Conservation (phyloP, 1,140 invertebrate species). For the Elysia chlorotica region DNA sequence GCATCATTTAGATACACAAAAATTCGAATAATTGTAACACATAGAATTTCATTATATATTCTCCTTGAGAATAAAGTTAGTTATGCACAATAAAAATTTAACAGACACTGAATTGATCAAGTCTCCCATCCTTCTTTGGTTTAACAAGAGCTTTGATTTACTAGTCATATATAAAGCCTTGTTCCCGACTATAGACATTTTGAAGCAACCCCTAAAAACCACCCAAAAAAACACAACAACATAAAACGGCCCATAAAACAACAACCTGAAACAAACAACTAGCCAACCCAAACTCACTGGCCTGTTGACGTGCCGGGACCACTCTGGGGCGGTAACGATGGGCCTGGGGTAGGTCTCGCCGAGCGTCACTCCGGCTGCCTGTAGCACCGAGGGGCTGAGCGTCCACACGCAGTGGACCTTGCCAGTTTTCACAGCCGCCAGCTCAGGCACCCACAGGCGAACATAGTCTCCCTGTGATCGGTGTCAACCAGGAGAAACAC, state of each 20-base stretch:
- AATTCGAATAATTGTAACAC: too few relatives aligned
- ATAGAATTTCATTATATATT: too few relatives aligned
- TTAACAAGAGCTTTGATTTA: too few relatives aligned
- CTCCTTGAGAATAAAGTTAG: too few relatives aligned
- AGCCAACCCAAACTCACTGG: conserved; percentile 24
- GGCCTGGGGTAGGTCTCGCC: conserved; percentile 50
- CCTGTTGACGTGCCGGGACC: conserved; percentile 38
- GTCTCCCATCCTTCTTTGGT: too few relatives aligned
- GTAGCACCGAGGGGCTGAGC: conserved; percentile 27
- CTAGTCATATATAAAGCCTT: background rate
- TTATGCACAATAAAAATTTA: too few relatives aligned
- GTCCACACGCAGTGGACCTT: conserved; percentile 51
- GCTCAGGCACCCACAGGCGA: conserved; percentile 48
- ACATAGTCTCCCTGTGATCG: conserved; percentile 54
- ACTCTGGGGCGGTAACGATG: conserved; percentile 47
- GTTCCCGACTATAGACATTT: background rate
- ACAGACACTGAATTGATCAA: too few relatives aligned
- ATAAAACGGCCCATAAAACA: background rate
- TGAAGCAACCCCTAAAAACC: background rate
- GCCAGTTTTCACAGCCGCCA: conserved; percentile 38
- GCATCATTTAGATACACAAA: too few relatives aligned
- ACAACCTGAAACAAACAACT: background rate
- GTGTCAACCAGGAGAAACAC: too few relatives aligned
- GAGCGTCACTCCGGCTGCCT: conserved; percentile 33
- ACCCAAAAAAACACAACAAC: background rate